phyloP scores from a whole-genome alignment of 2,888 invertebrate genomes.

The Thymelicus lineola region DNA sequence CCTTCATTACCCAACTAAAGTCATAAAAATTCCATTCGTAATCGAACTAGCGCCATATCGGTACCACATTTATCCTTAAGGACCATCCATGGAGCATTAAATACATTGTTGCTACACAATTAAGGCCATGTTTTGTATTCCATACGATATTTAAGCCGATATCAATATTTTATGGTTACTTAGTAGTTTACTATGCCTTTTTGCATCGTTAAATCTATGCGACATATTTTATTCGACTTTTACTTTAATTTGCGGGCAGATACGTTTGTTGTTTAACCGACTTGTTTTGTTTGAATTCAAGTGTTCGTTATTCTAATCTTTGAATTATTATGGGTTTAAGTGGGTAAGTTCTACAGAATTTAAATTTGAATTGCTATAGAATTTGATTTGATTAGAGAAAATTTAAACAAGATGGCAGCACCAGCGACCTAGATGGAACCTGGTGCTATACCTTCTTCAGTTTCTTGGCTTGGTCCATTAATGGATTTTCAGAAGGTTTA shows the following conservation, averaged over 20 bases:
- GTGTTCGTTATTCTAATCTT: slow-evolving; percentile 6
- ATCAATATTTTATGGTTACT: slow-evolving; percentile 31
- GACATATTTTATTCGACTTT: slow-evolving; percentile 25
- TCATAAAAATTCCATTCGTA: slow-evolving; percentile 30
- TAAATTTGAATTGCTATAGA: no score
- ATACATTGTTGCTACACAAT: slow-evolving; percentile 33
- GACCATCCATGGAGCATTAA: slow-evolving; percentile 17
- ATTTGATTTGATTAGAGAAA: no score
- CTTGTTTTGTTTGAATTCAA: neutral
- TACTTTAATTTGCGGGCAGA: slow-evolving; percentile 14
- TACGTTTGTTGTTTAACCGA: slow-evolving; percentile 2
- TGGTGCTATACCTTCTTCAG: no score
- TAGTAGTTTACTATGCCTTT: neutral
- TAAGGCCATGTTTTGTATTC: slow-evolving; percentile 30
- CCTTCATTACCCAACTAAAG: slow-evolving; percentile 23
- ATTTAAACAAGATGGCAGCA: no score
- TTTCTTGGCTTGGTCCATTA: no score
- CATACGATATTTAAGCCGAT: slow-evolving; percentile 34
- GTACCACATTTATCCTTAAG: slow-evolving; percentile 22
- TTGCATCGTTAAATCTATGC: slow-evolving; percentile 19
- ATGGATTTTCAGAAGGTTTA: no score
- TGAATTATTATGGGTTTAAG: no score
- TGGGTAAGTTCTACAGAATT: no score
- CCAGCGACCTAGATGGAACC: no score
- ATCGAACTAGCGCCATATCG: slow-evolving; percentile 24